A percentile compares a stretch with the other conserved stretches of the same genome.
Evolutionary conservation across 2,113 vertebrate genomes (phyloP).

Genomic region (Dasypus novemcinctus): DNA sequence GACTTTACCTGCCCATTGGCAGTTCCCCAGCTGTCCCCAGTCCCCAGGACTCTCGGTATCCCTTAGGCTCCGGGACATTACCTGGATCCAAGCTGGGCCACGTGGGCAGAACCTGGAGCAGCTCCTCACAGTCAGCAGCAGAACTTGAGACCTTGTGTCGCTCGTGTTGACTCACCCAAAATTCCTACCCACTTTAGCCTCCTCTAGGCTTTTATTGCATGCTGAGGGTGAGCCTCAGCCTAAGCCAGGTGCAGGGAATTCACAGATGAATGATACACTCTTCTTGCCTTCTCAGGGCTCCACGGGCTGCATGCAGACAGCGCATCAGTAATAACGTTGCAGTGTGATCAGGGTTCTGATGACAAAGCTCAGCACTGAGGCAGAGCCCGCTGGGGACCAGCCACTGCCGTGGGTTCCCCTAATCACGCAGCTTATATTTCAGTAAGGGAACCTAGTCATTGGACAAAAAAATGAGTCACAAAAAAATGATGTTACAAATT

Average conservation of each 20-base stretch:
- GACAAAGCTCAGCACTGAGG: not conserved
- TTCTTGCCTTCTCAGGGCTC: not conserved
- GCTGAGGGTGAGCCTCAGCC: not conserved
- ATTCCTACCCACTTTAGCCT: not conserved
- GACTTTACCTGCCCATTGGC: not conserved
- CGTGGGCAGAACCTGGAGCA: not conserved
- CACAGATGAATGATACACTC: not conserved
- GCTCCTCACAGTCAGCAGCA: not conserved
- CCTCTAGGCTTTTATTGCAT: not conserved
- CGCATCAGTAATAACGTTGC: not conserved
- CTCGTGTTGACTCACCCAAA: accelerated
- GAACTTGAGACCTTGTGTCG: not conserved
- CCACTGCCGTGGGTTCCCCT: not conserved
- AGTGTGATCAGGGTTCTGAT: not conserved
- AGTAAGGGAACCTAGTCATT: not conserved
- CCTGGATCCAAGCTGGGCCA: not conserved
- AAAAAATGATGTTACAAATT: not conserved
- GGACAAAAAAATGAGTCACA: not conserved
- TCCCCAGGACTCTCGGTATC: not conserved
- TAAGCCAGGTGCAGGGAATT: not conserved
- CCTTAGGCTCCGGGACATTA: not conserved
- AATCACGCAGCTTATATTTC: not conserved
- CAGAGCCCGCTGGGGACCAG: not conserved
- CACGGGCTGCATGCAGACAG: not conserved
- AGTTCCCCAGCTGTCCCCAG: not conserved